phyloP scores from a whole-genome alignment of 2,888 invertebrate species.

The Odontocolon sp. region DNA sequence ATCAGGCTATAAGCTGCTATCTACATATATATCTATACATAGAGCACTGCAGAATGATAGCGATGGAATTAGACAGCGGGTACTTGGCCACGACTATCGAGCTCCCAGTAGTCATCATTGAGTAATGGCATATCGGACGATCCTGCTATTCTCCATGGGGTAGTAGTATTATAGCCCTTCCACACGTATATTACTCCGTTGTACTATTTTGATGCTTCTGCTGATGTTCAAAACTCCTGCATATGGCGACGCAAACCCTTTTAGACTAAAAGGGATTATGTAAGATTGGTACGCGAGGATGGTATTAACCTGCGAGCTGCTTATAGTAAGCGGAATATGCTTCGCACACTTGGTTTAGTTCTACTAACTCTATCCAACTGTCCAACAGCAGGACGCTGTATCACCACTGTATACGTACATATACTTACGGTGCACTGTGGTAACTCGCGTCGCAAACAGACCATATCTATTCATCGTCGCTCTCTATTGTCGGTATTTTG shows the following conservation, averaged over 20 bases:
- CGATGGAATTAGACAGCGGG: conserved; percentile 7
- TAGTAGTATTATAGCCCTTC: background rate
- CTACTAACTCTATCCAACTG: background rate
- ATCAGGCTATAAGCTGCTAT: too few relatives aligned
- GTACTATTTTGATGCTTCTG: background rate
- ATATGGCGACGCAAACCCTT: too few relatives aligned
- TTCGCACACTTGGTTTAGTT: too few relatives aligned
- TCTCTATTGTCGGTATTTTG: conserved; percentile 69
- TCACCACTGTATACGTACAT: conserved; percentile 35
- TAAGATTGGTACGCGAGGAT: too few relatives aligned
- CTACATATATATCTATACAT: background rate
- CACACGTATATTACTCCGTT: conserved; percentile 14
- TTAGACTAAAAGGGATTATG: too few relatives aligned
- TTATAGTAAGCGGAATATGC: too few relatives aligned
- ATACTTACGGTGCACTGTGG: conserved; percentile 44
- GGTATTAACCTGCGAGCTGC: too few relatives aligned
- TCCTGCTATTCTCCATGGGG: too few relatives aligned
- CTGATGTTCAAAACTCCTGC: too few relatives aligned
- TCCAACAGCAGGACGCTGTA: conserved; percentile 25
- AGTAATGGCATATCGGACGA: conserved; percentile 34
- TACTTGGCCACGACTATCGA: conserved; percentile 15
- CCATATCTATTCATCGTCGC: conserved; percentile 71
- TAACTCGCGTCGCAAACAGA: conserved; percentile 70
- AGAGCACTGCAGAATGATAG: background rate
- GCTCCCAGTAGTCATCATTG: conserved; percentile 25